Percentiles rank a stretch among this genome's conserved stretches.
phyloP scores from a whole-genome alignment of 2,113 vertebrate genomes.

The Callipepla californica region DNA sequence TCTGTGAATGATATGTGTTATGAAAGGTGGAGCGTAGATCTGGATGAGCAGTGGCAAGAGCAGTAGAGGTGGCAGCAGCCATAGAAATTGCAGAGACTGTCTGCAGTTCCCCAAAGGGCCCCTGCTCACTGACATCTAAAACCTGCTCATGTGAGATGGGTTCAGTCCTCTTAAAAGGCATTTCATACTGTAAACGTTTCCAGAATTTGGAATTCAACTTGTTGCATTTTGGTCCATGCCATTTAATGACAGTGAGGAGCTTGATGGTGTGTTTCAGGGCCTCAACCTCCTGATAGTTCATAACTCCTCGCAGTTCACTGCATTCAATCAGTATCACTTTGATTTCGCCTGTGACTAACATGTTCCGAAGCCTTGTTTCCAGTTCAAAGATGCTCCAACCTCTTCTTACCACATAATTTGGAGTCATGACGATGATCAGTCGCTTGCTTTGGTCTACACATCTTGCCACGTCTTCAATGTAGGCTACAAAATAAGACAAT shows the following conservation, averaged over 20 bases:
- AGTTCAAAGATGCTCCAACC: conserved; percentile 99
- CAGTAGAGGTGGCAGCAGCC: conserved; percentile 96
- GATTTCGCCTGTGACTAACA: conserved; percentile 96
- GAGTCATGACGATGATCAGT: conserved; percentile 98
- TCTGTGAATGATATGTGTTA: conserved; percentile 97
- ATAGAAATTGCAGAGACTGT: conserved; percentile 98
- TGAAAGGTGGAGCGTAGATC: conserved; percentile 97
- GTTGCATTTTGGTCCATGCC: conserved; percentile 96
- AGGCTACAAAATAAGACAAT: conserved; percentile 84
- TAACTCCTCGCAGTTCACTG: conserved; percentile 94
- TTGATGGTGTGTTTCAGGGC: conserved; percentile 98
- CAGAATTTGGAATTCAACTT: conserved; percentile 99
- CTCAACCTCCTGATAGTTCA: conserved; percentile 99
- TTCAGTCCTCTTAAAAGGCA: conserved; percentile 97
- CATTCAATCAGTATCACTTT: conserved; percentile 99
- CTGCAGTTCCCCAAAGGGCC: conserved; percentile 97
- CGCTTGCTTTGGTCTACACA: conserved; percentile 98
- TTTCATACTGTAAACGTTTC: conserved; percentile 99
- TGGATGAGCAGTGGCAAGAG: conserved; percentile 96
- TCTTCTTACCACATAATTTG: conserved; percentile 95
- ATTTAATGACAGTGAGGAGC: conserved; percentile 97
- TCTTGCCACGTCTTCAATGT: conserved; percentile 98
- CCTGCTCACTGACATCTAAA: conserved; percentile 96
- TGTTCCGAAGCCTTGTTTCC: conserved; percentile 96
- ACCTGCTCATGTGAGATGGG: conserved; percentile 93